Evolutionary conservation across 2,113 vertebrate genomes (phyloP), one percentile per base, ranked within the genome.

Genomic region (Nanorana parkeri): DNA sequence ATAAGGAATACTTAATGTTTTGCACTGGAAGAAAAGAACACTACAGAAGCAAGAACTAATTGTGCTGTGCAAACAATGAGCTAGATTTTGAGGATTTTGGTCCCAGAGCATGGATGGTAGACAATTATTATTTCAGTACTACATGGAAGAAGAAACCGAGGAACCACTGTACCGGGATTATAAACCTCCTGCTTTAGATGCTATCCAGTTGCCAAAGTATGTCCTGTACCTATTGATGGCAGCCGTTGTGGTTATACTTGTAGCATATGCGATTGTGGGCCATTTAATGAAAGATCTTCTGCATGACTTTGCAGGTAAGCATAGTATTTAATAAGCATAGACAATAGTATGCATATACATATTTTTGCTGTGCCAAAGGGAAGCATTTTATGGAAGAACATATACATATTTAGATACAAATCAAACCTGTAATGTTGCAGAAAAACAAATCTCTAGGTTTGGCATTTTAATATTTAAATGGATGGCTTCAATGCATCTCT

Each of bases 201-300:
- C 93, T 63, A 82, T 97, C 87, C 91, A 89, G 85, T 89, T 99
- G 88, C 96, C 96, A 5, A 89, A 90, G 24, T 90, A 94, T 0
- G 73, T 90, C 17, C 69, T 98, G 5, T 98, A 98, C 89, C 86
- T 98, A 87, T 64, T 97, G 80, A 93, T 99, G 80, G 96, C 95
- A 0, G 71, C 86, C 0, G 75, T 91, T 0, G 78, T 98, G 21
- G 91, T 98, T 83, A 17, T 96, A 28, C 81, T 85, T 0, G 95
- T 96, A 66, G 95, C 96, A 0, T 98, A 98, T 0, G 95, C 96
- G 87, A 98, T 98, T 1, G 96, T 96, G 0, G 96, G 97, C 0
- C 96, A 98, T 86, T 95, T 99, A 86, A 96, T 98, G 89, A 96
- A 94, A 84, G 96, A 99, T 89, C 94, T 99, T 74, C 67, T 94